Evolutionary conservation across 2,113 vertebrate genomes (phyloP), one percentile per base, ranked within the genome.

Genomic region (Pteruthius melanotis): DNA sequence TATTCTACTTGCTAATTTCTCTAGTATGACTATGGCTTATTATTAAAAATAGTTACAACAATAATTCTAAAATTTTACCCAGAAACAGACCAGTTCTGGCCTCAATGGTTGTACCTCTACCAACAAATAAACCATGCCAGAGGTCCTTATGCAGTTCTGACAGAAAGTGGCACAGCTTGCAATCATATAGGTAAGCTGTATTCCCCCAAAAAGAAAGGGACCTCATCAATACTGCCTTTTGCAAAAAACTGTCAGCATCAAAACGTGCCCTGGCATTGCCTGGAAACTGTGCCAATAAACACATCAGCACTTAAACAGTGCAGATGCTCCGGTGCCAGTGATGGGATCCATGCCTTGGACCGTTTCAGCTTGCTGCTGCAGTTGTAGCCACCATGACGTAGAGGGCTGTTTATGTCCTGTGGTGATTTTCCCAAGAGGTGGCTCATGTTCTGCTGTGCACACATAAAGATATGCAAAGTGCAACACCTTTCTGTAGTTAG

Each of bases 331-430:
- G 1, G 33, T 88, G 37, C 45, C 57, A 65, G 15, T 9, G 31
- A 2, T 4, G 40, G 57, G 85, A 77, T 50, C 42, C 40, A 4
- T 45, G 61, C 44, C 65, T 40, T 85, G 75, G 44, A 31, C 63
- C n/a, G 7, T 45, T 85, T 57, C 50, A 31, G 11, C 59, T 80
- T 75, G 39, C 35, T 71, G 1, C 35, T 65, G 42, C 37, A 28
- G 44, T 50, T 69, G 54, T 53, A 77, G 47, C 13, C 7, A 3
- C 31, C 23, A 11, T 59, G 63, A 59, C 0, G 0, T 20, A 49
- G 3, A 57, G 44, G 5, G 39, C 15, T 75, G 13, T n/a, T 72
- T 54, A 40, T 31, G 53, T 83, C 44, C 68, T 49, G 37, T 7
- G 1, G 53, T 44, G 63, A 57, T 86, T 92, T 80, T 96, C 68